Conservation (phyloP, 2,888 invertebrate species). For the Pristionchus japonicus region DNA sequence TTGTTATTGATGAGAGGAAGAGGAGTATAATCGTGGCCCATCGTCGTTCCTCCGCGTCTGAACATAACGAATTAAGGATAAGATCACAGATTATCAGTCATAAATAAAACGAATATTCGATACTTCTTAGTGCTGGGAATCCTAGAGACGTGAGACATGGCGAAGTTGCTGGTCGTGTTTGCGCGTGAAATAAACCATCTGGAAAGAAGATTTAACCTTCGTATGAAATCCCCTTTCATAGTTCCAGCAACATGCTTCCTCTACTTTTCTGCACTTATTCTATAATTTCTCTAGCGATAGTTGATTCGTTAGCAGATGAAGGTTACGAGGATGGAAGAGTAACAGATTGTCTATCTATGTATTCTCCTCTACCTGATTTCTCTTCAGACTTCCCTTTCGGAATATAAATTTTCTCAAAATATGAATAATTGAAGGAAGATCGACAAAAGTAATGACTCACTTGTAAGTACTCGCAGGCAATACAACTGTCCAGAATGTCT, state of each 20-base stretch:
- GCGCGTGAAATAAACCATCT: constrained; percentile 43
- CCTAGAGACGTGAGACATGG: constrained; percentile 33
- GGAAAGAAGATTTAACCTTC: not conserved
- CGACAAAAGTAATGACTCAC: not conserved
- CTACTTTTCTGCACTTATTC: not conserved
- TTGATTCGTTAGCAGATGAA: not conserved
- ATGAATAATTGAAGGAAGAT: not conserved
- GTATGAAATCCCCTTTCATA: not conserved
- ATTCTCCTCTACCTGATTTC: not conserved
- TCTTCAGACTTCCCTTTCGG: not conserved
- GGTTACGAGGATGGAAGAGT: not conserved
- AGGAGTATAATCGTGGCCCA: constrained; percentile 23
- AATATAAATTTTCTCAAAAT: not conserved
- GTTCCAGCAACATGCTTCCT: not conserved
- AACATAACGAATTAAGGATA: not conserved
- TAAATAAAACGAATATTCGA: not conserved
- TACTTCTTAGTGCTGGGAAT: constrained; percentile 16
- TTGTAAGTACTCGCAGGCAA: constrained; percentile 57
- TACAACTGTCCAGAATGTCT: constrained; percentile 70
- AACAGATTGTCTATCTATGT: not conserved
- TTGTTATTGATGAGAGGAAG: not conserved
- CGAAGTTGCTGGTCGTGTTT: constrained; percentile 43
- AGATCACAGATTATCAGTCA: not conserved
- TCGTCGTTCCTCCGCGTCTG: not conserved
- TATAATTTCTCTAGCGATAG: not conserved